These are phyloP conservation scores for Hydropsyche betteni DNA, from an alignment of 2,888 invertebrate species.

Conservation along the genomic window DNA sequence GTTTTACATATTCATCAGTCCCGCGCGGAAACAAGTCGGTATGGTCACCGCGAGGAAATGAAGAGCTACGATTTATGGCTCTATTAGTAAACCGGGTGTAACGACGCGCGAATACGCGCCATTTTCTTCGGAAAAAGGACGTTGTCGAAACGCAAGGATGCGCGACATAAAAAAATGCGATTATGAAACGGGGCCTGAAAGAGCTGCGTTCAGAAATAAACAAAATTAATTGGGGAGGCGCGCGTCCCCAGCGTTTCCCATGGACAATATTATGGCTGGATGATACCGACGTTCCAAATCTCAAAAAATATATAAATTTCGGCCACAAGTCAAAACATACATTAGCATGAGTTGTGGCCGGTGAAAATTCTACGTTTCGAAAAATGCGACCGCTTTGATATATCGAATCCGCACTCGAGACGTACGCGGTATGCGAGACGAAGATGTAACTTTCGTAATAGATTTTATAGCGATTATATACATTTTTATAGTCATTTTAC, in stretches of 20 bases:
- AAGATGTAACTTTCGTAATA: no score
- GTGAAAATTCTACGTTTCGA: no score
- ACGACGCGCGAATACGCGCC: not conserved
- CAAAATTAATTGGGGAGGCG: not conserved
- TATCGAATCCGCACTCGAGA: no score
- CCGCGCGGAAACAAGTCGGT: not conserved
- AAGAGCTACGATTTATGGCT: constrained; percentile 15
- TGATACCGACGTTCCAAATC: constrained; percentile 15
- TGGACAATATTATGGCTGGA: constrained; percentile 4
- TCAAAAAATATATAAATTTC: constrained; percentile 23
- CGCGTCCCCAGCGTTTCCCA: not conserved
- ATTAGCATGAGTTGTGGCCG: constrained; percentile 28
- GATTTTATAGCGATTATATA: no score
- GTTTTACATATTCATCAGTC: no score
- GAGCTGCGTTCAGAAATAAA: not conserved
- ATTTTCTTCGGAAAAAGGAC: no score
- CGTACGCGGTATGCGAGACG: no score
- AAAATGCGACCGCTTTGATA: no score
- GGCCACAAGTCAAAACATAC: constrained; percentile 32
- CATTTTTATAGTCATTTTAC: no score
- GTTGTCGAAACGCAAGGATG: no score
- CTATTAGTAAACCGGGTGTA: constrained; percentile 6
- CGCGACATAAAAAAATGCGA: no score
- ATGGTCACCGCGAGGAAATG: not conserved
- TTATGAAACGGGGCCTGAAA: no score